phyloP scores from a whole-genome alignment of 2,113 vertebrate species.

The Prunella fulvescens region DNA sequence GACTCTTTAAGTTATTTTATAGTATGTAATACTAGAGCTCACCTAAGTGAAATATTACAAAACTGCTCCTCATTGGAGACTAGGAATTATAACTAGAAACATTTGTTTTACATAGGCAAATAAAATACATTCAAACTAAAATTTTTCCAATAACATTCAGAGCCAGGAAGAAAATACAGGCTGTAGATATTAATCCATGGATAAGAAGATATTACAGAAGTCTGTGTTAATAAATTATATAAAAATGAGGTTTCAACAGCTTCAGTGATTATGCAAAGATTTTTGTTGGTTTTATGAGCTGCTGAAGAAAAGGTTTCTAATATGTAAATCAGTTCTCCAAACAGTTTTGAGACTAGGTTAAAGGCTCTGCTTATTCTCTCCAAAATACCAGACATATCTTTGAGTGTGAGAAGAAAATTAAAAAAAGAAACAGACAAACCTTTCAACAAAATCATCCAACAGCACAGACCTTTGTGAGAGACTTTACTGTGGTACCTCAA shows the following conservation, averaged over 20 bases:
- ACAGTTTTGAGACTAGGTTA: slow-evolving; percentile 10
- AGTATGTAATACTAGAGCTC: background rate
- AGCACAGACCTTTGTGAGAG: background rate
- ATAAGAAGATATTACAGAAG: background rate
- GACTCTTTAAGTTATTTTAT: background rate
- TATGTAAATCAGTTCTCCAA: background rate
- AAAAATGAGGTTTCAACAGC: background rate
- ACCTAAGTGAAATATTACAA: background rate
- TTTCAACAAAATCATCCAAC: background rate
- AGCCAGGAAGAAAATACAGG: background rate
- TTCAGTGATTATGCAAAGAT: background rate
- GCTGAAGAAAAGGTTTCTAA: background rate
- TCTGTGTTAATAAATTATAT: background rate
- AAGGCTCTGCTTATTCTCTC: slow-evolving; percentile 18
- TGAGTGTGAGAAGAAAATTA: slow-evolving; percentile 32
- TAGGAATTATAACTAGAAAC: background rate
- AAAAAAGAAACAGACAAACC: slow-evolving; percentile 48
- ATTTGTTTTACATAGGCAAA: background rate
- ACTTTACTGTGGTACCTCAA: background rate
- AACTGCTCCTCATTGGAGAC: background rate
- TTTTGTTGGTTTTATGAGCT: background rate
- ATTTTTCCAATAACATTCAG: background rate
- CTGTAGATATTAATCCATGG: background rate
- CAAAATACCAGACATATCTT: slow-evolving; percentile 47
- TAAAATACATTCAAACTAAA: background rate